These are phyloP conservation scores for Tiliacea citrago DNA, from an alignment of 2,888 invertebrate species.

Conservation along the genomic window DNA sequence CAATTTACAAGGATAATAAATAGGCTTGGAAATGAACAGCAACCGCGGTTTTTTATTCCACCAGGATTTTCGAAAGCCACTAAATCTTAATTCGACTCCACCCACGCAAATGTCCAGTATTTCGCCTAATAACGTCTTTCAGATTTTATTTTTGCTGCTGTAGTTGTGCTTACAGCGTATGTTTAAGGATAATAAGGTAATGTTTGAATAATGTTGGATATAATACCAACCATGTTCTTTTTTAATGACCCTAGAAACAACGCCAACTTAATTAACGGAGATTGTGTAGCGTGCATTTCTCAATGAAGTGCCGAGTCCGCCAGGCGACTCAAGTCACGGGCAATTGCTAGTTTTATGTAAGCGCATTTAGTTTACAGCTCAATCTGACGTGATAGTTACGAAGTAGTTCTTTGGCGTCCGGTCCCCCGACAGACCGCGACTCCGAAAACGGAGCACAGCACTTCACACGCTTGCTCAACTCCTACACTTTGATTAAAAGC, in stretches of 20 bases:
- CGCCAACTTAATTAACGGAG: constrained; percentile 26
- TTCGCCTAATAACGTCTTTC: constrained; percentile 54
- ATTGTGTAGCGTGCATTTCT: constrained; percentile 20
- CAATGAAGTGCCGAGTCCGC: constrained; percentile 20
- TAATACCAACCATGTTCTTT: constrained; percentile 17
- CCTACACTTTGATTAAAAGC: constrained; percentile 79
- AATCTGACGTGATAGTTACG: constrained; percentile 52
- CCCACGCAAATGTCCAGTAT: constrained; percentile 58
- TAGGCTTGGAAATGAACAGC: constrained; percentile 64
- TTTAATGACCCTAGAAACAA: constrained; percentile 16
- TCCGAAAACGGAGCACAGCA: constrained; percentile 48
- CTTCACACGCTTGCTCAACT: constrained; percentile 64
- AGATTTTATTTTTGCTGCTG: constrained; percentile 29
- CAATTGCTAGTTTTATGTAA: constrained; percentile 53
- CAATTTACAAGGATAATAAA: constrained; percentile 70
- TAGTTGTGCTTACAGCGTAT: constrained; percentile 10
- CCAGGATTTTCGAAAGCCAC: constrained; percentile 70
- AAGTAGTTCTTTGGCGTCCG: constrained; percentile 52
- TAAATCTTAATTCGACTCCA: constrained; percentile 76
- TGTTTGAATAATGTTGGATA: constrained; percentile 10
- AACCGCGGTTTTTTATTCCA: constrained; percentile 71
- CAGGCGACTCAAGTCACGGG: constrained; percentile 23
- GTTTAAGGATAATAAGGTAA: constrained; percentile 30
- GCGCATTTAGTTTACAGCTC: constrained; percentile 56
- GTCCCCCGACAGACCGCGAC: constrained; percentile 43